Conservation (phyloP, 2,888 invertebrate species). For the Cephus sareptanus region DNA sequence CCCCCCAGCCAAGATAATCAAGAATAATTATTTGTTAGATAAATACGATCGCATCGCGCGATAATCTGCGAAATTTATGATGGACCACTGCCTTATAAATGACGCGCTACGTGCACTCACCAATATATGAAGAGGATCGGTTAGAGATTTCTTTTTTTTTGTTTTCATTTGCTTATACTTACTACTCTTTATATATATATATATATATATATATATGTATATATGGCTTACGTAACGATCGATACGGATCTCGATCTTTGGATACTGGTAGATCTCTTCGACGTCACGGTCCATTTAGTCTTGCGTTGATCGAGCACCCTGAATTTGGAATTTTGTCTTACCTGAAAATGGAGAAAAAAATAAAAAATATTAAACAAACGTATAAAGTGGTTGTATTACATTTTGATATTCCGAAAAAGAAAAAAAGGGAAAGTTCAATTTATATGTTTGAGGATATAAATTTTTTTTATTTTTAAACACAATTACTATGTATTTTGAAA, state of each 20-base stretch:
- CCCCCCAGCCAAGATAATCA: conserved; percentile 51
- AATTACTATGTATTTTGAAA: neutral
- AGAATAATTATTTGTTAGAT: conserved; percentile 64
- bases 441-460: too few relatives aligned
- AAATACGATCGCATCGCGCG: conserved; percentile 56
- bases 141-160: neutral
- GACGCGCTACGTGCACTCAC: conserved; percentile 30
- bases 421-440: neutral
- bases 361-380: neutral
- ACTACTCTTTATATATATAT: neutral
- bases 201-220: neutral
- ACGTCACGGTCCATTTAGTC: neutral
- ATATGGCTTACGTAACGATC: neutral
- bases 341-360: neutral
- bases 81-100: conserved; percentile 50
- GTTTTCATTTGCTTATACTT: neutral
- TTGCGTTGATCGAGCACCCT: neutral
- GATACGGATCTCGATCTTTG: neutral
- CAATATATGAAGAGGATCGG: neutral
- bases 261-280: neutral
- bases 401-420: neutral
- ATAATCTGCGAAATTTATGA: conserved; percentile 54
- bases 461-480: neutral
- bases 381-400: neutral
- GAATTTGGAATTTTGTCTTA: neutral